These are phyloP conservation scores for roundworm (Caenorhabditis elegans) DNA, from an alignment of 1,140 invertebrate genomes.

Conservation along the genomic window WBcel235 BX284604.4:12865001-12865500, in stretches of 20 bases:
- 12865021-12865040: conserved; percentile 91
- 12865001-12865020: conserved; percentile 70
- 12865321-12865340: conserved; percentile 61
- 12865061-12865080: conserved; percentile 68
- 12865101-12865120: conserved; percentile 68
- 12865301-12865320: conserved; percentile 59
- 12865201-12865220: conserved; percentile 58
- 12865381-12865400: conserved; percentile 91
- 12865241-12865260: conserved; percentile 61
- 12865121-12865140: conserved; percentile 63
- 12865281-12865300: conserved; percentile 50
- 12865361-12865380: conserved; percentile 73
- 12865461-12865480: conserved; percentile 48
- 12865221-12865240: conserved; percentile 57
- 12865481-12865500: conserved; percentile 51
- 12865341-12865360: conserved; percentile 67
- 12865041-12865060: conserved; percentile 78
- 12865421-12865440: conserved; percentile 61
- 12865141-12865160: conserved; percentile 67
- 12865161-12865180: conserved; percentile 59
- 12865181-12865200: conserved; percentile 63
- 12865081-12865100: conserved; percentile 68
- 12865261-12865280: conserved; percentile 57
- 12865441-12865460: conserved; percentile 55
- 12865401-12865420: conserved; percentile 79